phyloP scores from a whole-genome alignment of 2,888 invertebrate species.

The Limenitis camilla region DNA sequence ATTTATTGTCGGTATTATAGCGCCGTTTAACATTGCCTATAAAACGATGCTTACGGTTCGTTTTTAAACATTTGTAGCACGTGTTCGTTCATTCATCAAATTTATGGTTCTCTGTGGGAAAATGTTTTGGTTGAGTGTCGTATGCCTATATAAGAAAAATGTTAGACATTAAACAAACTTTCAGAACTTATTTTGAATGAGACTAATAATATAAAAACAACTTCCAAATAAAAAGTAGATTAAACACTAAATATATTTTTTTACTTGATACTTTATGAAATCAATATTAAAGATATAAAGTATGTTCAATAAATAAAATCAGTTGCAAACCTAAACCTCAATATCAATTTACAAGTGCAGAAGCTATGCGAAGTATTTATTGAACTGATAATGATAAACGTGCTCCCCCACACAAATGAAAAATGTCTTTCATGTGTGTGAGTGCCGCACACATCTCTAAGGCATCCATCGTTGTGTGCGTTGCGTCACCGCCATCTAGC shows the following conservation, averaged over 20 bases:
- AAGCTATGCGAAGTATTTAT: slow-evolving; percentile 17
- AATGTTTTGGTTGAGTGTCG: slow-evolving; percentile 53
- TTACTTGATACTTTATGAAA: too few relatives aligned
- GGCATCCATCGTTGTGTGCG: slow-evolving; percentile 38
- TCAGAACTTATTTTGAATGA: too few relatives aligned
- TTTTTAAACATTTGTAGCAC: slow-evolving; percentile 73
- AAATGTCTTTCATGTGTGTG: slow-evolving; percentile 10
- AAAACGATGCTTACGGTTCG: slow-evolving; percentile 70
- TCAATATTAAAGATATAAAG: too few relatives aligned
- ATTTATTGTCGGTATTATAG: slow-evolving; percentile 72
- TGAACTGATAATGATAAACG: slow-evolving; percentile 27
- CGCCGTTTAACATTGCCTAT: slow-evolving; percentile 72
- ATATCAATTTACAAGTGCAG: slow-evolving; percentile 15
- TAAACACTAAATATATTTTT: too few relatives aligned
- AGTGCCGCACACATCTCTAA: slow-evolving; percentile 33
- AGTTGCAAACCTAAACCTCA: not conserved
- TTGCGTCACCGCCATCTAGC: slow-evolving; percentile 56
- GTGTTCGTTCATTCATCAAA: slow-evolving; percentile 74
- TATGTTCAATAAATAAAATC: too few relatives aligned
- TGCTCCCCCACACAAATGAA: slow-evolving; percentile 13
- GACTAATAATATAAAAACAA: too few relatives aligned
- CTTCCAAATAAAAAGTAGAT: too few relatives aligned
- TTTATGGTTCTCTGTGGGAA: slow-evolving; percentile 71
- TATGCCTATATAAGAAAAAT: slow-evolving; percentile 2
- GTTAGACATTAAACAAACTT: not conserved